These are phyloP conservation scores for Taphrorychus bicolor DNA, from an alignment of 2,888 invertebrate genomes.

Conservation along the genomic window DNA sequence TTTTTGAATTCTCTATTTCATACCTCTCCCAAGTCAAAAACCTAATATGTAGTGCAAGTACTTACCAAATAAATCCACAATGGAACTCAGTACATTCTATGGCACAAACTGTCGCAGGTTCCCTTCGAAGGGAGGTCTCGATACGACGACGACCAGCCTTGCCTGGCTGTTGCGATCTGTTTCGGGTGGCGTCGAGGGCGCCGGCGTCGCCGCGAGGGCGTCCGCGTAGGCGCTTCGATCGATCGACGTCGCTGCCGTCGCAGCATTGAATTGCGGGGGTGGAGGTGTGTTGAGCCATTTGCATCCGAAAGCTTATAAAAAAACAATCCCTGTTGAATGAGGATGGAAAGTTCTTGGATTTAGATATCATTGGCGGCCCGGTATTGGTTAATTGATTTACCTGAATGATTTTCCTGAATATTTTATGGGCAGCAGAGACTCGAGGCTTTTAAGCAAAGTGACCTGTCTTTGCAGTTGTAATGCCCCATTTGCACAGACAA, in stretches of 20 bases:
- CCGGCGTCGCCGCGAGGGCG: not conserved
- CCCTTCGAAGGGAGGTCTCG: not conserved
- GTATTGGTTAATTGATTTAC: not conserved
- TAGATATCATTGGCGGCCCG: not conserved
- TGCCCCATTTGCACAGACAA: too few species aligned
- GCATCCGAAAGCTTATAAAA: not conserved
- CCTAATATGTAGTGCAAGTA: not conserved
- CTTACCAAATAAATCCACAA: conserved; percentile 2
- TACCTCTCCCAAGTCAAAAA: not conserved
- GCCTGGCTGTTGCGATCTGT: not conserved
- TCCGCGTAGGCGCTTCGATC: conserved; percentile 2
- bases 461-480: too few species aligned
- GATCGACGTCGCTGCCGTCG: not conserved
- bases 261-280: not conserved
- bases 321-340: not conserved
- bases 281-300: not conserved
- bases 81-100: not conserved
- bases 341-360: not conserved
- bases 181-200: not conserved
- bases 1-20: not conserved
- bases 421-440: too few species aligned
- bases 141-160: not conserved
- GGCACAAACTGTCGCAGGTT: conserved; percentile 2
- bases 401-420: not conserved
- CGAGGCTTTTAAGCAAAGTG: too few species aligned